Base-by-base conservation (phyloP, 1,140 invertebrate species). In the Formica exsecta region DNA sequence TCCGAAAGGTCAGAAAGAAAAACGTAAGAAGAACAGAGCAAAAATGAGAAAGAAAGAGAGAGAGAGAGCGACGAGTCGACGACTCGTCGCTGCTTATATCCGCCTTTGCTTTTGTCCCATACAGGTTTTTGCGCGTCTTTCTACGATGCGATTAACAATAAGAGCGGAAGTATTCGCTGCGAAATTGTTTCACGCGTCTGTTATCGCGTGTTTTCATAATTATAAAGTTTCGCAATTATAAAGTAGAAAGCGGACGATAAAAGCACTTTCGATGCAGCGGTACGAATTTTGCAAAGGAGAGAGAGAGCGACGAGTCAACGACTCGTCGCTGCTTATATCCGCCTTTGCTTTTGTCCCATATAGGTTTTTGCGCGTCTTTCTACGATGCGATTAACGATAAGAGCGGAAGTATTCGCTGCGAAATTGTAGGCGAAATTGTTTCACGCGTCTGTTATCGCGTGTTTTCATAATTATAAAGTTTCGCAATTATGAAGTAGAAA, bases 1-100 rank as follows among this genome's bases (percentile, higher is more conserved):
- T 91, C 85, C 81, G 87, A 87, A 88, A 86, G 86, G 85, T 89
- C 86, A 80, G 87, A 91, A 91, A 92, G 92, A 92, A 90, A 91
- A 90, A 88, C 88, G 85, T 86, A 90, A 90, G 87, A 85, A 89
- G 87, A 91, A 73, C 87, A 59, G 62, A 19, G 62, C 32, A 48
- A 32, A 48, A 68, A 9, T 13, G 87, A 87, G 86, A 71, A 68
- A 84, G 75, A 71, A 29, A 85, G 86, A 84, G 68, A 71, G 13
- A 71, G 13, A 84, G 38, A 44, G 38, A 8, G 32, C 0, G 25
- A 29, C 22, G 36, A 70, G 59, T 22, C 36, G 38, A 41, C 41
- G 81, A 64, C 44, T 65, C 74, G 61, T 85, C 61, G 38, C 19
- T 44, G 32, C 22, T 77, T 83, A 61, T 61, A 83, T 83, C 79